phyloP scores from a whole-genome alignment of 2,797 vertebrate species.

The Buphagus erythrorhynchus region DNA sequence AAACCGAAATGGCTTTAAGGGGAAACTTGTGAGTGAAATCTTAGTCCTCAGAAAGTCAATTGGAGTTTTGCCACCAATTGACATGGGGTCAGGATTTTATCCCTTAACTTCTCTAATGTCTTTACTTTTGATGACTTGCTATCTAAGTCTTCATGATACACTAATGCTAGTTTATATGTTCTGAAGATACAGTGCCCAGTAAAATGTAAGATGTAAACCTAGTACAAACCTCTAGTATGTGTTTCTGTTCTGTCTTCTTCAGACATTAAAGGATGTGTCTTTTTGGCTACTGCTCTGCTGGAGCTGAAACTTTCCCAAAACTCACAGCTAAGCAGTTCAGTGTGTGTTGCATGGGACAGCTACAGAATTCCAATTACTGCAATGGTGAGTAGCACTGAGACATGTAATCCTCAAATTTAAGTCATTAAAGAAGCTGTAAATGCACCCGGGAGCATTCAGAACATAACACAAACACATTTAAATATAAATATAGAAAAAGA shows the following conservation, averaged over 20 bases:
- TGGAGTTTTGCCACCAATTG: constrained; percentile 23
- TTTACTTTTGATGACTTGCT: neutral
- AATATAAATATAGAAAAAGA: neutral
- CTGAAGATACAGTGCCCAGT: neutral
- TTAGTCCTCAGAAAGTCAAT: neutral
- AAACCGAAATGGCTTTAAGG: neutral
- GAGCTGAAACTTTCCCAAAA: constrained; percentile 56
- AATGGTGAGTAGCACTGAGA: constrained; percentile 27
- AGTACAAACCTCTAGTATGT: neutral
- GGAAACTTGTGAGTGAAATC: neutral
- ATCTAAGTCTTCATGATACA: neutral
- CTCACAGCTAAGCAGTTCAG: constrained; percentile 52
- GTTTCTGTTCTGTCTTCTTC: constrained; percentile 52
- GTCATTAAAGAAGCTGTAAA: constrained; percentile 36
- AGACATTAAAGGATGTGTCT: constrained; percentile 46
- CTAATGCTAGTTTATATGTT: neutral
- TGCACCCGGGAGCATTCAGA: neutral
- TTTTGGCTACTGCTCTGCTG: constrained; percentile 43
- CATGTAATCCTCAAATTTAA: constrained; percentile 51
- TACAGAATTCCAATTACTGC: constrained; percentile 63
- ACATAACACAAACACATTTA: neutral
- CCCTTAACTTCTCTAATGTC: neutral
- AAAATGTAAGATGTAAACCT: neutral
- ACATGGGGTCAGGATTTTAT: neutral
- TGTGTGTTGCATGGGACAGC: constrained; percentile 45